Base-by-base conservation (phyloP, 1,140 invertebrate genomes). In the Drosophila busckii region DNA sequence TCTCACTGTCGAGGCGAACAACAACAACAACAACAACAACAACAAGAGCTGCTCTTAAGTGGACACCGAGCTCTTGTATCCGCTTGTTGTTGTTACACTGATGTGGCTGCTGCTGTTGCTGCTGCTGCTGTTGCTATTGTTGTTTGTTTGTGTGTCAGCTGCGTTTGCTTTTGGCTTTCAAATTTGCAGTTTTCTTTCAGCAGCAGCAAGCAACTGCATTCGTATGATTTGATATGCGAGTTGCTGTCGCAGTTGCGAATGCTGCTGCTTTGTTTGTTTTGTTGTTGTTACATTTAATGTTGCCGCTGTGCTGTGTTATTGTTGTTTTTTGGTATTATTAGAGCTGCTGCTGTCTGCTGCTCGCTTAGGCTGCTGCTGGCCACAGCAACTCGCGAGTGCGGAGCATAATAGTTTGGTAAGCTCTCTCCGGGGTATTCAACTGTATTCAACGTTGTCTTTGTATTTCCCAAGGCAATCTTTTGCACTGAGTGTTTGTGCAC, bases 371-470 rank as follows among this genome's bases (percentile, higher is more conserved):
- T 80, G 65, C 62, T 45, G 32, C 17, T 62, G 45, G n/a, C n/a
- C n/a, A n/a, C 42, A 28, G 41, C 42, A 22, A 37, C 26, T 25
- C 44, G 45, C 45, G 70, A 46, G 69, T 31, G n/a, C n/a, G n/a
- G 59, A 75, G 75, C 61, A 82, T 82, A 82, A 82, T 82, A 82
- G 75, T 82, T 82, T 82, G 70, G 75, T 82, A 82, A 82, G 76
- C 76, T 82, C 76, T 70, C 75, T 76, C 76, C 55, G 59, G 75
- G 75, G 75, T 58, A 80, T 80, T 69, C 75, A 82, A 82, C 75
- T 82, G 64, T 73, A 54, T 46, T 55, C 46, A 63, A 70, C 69
- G 71, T 70, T 68, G 75, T 82, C 69, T 82, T 80, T 82, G n/a
- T n/a, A 82, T 82, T 82, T 82, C 75, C 75, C 70, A 62, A 70